Base-by-base conservation (phyloP, 2,888 invertebrate species). In the Teleiodes luculella region DNA sequence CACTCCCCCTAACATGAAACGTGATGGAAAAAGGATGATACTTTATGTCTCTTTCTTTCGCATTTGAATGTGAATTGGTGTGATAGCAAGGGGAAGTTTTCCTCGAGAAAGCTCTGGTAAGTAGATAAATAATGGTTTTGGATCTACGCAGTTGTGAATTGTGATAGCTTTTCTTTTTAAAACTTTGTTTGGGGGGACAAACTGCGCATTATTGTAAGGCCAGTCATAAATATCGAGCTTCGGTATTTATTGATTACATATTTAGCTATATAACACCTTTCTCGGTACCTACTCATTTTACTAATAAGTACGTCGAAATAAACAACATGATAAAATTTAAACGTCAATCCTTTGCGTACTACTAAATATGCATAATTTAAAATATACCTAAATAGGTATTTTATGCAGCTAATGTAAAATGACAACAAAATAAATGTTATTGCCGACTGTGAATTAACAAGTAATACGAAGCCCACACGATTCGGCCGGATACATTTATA, bases 401-500 rank as follows among this genome's bases (percentile, higher is more conserved):
- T n/a, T 35, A 35, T 35, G 35, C n/a, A 35, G 6, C 14, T 2
- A 18, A 30, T 13, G 35, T 49, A 13, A 49, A 30, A 8, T 8
- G 35, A 30, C 16, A 30, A 33, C 31, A 18, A 39, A 52, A 48
- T 48, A 55, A 37, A 35, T 2, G 36, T 35, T 13, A 52, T 33
- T 28, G 35, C 31, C 16, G 18, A 31, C 37, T 41, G 48, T 36
- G 30, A 24, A 48, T 55, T 49, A 52, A 31, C 46, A 56, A 41
- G 36, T 52, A 53, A 56, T 53, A 13, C 31, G 3, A 53, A 63
- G 41, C 76, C 76, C 67, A 89, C 88, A 78, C 85, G 61, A 58
- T 66, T 57, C 69, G 53, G 73, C 78, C 86, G 86, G 86, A 86
- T 83, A 83, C 82, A 85, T 85, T 78, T 77, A 82, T 86, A 81